Conservation (phyloP, 64 coral and sea anemone genomes). For the Montipora foliosa region DNA sequence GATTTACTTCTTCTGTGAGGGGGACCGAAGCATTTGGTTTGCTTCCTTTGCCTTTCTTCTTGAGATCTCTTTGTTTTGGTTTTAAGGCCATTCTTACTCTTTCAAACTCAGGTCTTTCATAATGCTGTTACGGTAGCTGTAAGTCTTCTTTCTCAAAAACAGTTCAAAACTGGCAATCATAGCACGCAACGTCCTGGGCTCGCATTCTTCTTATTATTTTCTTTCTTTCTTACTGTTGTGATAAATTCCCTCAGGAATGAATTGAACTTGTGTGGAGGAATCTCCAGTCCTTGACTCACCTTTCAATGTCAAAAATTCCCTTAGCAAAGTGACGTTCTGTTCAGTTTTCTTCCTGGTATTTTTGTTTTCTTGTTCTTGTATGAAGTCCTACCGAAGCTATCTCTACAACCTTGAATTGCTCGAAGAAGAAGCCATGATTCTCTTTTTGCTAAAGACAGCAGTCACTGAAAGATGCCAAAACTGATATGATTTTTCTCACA, state of each 20-base stretch:
- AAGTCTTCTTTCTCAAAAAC: constrained; percentile 8
- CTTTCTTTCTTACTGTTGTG: neutral
- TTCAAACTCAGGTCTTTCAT: neutral
- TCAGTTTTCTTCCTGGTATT: constrained; percentile 9
- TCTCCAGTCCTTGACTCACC: neutral
- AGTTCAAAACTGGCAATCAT: constrained; percentile 55
- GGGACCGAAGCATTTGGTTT: constrained; percentile 51
- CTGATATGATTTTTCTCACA: too few relatives aligned
- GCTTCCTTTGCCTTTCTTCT: constrained; percentile 55
- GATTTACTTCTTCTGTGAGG: constrained; percentile 40
- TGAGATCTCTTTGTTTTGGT: constrained; percentile 66
- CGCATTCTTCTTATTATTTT: neutral
- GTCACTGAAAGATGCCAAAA: too few relatives aligned
- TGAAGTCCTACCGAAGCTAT: neutral
- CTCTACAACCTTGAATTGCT: too few relatives aligned
- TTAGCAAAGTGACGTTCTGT: neutral
- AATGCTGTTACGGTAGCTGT: neutral
- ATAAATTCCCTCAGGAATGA: neutral
- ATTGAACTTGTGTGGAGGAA: neutral
- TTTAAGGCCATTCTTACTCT: constrained; percentile 15
- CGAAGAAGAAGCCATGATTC: too few relatives aligned
- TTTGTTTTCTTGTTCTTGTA: constrained; percentile 7
- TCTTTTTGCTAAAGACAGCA: too few relatives aligned
- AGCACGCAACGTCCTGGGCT: constrained; percentile 28
- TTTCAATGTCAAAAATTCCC: neutral